Evolutionary conservation across 1,140 invertebrate genomes (phyloP).

Genomic region (Cherax destructor): DNA sequence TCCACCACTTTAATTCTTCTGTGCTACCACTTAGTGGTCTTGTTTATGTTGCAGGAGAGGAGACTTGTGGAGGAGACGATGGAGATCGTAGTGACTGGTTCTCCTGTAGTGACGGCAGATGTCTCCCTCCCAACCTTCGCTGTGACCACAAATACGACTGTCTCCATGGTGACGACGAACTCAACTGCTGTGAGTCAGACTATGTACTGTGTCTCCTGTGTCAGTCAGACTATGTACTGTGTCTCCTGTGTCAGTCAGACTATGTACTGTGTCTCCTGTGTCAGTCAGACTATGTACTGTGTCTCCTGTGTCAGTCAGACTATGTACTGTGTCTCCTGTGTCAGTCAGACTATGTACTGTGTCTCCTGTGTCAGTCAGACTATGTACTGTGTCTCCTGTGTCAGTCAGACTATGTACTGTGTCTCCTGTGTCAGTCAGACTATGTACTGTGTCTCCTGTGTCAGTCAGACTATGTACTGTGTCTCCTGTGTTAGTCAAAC

Average conservation of each 20-base stretch:
- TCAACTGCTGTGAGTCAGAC: conserved; percentile 32
- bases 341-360: no score
- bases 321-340: no score
- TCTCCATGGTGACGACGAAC: conserved; percentile 32
- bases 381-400: background rate
- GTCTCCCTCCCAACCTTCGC: background rate
- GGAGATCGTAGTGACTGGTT: background rate
- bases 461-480: background rate
- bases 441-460: background rate
- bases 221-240: no score
- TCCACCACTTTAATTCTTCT: no score
- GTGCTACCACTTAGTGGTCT: no score
- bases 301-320: conserved; percentile 19
- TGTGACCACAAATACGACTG: conserved; percentile 35
- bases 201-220: no score
- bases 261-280: no score
- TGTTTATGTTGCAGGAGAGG: background rate
- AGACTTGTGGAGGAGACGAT: background rate
- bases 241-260: background rate
- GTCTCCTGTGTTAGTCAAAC: conserved; percentile 26
- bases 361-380: background rate
- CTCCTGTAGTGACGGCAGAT: conserved; percentile 27
- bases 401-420: background rate
- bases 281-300: no score
- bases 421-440: no score